Percentiles rank a stretch among this genome's conserved stretches.
These are phyloP conservation scores for Drosophila bipectinata DNA, from an alignment of 1,140 invertebrate genomes.

Conservation along the genomic window DNA sequence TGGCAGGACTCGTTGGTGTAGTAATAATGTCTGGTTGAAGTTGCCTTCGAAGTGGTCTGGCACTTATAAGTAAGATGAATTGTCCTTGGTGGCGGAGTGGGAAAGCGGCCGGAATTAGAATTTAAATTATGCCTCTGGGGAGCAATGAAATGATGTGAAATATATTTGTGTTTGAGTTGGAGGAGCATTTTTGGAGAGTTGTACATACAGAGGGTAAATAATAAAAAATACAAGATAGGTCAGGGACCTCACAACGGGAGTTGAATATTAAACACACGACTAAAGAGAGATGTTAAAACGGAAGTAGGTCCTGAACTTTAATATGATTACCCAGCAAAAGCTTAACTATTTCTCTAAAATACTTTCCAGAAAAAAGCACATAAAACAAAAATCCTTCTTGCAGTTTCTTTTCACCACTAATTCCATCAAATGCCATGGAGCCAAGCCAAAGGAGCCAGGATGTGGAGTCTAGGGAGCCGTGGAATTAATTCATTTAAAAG, in stretches of 20 bases:
- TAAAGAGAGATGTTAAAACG: background rate
- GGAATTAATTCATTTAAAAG: conserved; percentile 81
- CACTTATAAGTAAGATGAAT: conserved; percentile 79
- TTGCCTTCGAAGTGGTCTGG: conserved; percentile 48
- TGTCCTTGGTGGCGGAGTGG: conserved; percentile 40
- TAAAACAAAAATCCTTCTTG: background rate
- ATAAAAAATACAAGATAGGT: conserved; percentile 31
- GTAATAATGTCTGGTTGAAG: conserved; percentile 66
- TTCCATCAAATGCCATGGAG: background rate
- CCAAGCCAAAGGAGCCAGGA: conserved; percentile 34
- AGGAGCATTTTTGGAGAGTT: conserved; percentile 10
- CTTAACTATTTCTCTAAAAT: no score
- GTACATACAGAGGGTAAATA: conserved; percentile 20
- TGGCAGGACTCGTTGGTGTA: conserved; percentile 50
- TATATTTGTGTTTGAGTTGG: conserved; percentile 16
- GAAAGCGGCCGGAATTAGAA: conserved; percentile 59
- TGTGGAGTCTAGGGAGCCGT: conserved; percentile 21
- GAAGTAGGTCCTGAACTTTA: no score
- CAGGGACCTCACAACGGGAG: conserved; percentile 18
- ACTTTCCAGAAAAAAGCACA: background rate
- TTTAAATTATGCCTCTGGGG: conserved; percentile 69
- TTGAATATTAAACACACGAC: conserved; percentile 11
- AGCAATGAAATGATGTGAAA: conserved; percentile 41
- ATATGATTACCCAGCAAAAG: no score
- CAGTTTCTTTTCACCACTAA: background rate